Percentiles rank a stretch among this genome's conserved stretches.
Conservation (phyloP, 2,888 invertebrate species). For the Lasioglossum pauxillum region DNA sequence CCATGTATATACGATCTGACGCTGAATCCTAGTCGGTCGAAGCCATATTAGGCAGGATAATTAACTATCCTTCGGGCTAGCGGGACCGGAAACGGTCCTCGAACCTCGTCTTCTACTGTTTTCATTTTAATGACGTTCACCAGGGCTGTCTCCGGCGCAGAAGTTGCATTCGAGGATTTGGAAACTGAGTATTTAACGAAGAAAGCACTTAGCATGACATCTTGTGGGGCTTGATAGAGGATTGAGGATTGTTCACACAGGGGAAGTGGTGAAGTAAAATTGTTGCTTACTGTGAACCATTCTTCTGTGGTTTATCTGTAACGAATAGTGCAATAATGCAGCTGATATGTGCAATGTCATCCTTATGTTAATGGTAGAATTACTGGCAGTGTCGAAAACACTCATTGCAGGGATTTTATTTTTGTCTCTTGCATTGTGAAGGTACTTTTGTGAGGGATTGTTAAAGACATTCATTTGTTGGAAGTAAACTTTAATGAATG, state of each 20-base stretch:
- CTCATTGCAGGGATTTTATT: not conserved
- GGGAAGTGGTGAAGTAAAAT: not conserved
- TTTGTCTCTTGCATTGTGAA: not conserved
- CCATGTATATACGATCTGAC: constrained; percentile 82
- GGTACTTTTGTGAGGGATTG: not conserved
- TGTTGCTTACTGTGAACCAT: not conserved
- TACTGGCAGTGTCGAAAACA: not conserved
- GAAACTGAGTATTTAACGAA: not conserved
- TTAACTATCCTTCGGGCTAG: constrained; percentile 25
- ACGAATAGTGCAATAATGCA: constrained; percentile 1
- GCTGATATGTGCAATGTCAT: not conserved
- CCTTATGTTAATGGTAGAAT: not conserved
- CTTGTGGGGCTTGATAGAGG: not conserved
- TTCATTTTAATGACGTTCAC: not conserved
- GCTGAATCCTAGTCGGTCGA: constrained; percentile 82
- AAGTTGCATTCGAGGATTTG: not conserved
- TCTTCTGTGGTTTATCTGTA: not conserved
- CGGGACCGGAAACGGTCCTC: constrained; percentile 5
- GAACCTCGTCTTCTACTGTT: not conserved
- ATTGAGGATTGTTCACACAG: not conserved
- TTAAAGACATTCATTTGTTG: not conserved
- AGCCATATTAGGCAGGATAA: constrained; percentile 71
- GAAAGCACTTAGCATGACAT: not conserved
- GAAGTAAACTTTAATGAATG: not conserved
- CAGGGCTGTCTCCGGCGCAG: not conserved